A percentile compares a stretch with the other conserved stretches of the same genome.
These are phyloP conservation scores for Microchrysa polita DNA, from an alignment of 2,888 invertebrate genomes.

Conservation along the genomic window DNA sequence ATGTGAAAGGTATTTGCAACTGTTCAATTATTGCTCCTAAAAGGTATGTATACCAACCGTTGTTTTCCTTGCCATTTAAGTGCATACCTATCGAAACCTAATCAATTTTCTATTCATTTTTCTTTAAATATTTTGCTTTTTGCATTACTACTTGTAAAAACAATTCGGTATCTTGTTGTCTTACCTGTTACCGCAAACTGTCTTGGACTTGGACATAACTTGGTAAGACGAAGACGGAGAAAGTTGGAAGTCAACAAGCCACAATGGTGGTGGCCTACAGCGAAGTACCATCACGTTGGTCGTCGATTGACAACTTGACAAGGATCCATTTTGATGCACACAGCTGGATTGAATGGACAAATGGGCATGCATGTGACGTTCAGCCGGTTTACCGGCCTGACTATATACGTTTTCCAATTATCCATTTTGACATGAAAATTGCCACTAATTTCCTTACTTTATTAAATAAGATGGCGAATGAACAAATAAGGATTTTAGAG, in stretches of 20 bases:
- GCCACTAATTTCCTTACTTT: constrained; percentile 29
- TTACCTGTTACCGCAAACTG: constrained; percentile 25
- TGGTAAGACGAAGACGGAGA: neutral
- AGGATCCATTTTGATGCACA: constrained; percentile 8
- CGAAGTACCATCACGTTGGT: neutral
- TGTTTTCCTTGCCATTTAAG: neutral
- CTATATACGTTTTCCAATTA: constrained; percentile 26
- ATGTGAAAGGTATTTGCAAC: constrained; percentile 6
- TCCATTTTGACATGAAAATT: constrained; percentile 36
- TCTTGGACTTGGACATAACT: neutral
- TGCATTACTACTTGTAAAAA: neutral
- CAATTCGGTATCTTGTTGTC: constrained; percentile 20
- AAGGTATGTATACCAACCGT: too few species aligned
- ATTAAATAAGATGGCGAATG: constrained; percentile 39
- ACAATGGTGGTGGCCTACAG: neutral
- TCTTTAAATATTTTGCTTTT: too few species aligned
- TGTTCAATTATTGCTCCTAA: neutral
- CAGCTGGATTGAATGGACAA: neutral
- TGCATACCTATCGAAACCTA: constrained; percentile 6
- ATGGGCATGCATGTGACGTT: neutral
- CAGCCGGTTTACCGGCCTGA: neutral
- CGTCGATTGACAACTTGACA: constrained; percentile 23
- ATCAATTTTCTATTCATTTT: constrained; percentile 18
- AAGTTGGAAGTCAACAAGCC: neutral
- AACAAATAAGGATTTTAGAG: constrained; percentile 27